Evolutionary conservation across 2,113 vertebrate genomes (phyloP), one percentile per base, ranked within the genome.

Genomic region (Poecilia latipinna): DNA sequence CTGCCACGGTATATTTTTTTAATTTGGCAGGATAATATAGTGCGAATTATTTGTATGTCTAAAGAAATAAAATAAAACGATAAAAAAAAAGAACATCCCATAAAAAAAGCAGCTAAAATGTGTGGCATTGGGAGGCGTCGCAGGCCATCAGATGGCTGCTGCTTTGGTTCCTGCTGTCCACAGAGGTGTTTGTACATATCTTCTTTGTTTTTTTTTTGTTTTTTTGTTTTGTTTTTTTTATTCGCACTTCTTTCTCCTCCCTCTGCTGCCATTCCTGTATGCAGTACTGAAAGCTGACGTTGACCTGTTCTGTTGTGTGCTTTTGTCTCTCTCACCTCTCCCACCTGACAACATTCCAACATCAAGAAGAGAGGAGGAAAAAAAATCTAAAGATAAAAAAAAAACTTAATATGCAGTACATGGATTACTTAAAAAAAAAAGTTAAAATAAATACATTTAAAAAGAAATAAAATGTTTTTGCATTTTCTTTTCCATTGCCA

Each of bases 1-100:
- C 97, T 98, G 97, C 98, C 97, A 97, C 96, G 95, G 96, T 97
- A 98, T 99, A 98, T 99, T 97, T 98, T 99, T 98, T 98, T 98
- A 98, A 99, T 99, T 99, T 99, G 98, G 98, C 98, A 99, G 98
- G 98, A 99, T 99, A 99, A 99, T 98, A 98, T 97, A 98, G 97
- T 97, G 95, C 96, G 95, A 97, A 99, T 97, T 97, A 98, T 98
- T 99, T 99, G 97, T 99, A 98, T 98, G 96, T 98, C 98, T 97
- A 95, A 98, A 97, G 96, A 96, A 93, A 95, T 95, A 93, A 91
- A n/a, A 57, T 57, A 57, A 57, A 57, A 57, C 24, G 8, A 48
- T 91, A 93, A 88, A 90, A 77, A 85, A 92, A 90, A 87, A 93
- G 83, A 88, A 90, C 88, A 87, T 33, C 39, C 76, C 87, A 90